Percentiles rank a stretch among this genome's conserved stretches.
Evolutionary conservation across 2,113 vertebrate genomes (phyloP).

Genomic region (Pseudorasbora parva): DNA sequence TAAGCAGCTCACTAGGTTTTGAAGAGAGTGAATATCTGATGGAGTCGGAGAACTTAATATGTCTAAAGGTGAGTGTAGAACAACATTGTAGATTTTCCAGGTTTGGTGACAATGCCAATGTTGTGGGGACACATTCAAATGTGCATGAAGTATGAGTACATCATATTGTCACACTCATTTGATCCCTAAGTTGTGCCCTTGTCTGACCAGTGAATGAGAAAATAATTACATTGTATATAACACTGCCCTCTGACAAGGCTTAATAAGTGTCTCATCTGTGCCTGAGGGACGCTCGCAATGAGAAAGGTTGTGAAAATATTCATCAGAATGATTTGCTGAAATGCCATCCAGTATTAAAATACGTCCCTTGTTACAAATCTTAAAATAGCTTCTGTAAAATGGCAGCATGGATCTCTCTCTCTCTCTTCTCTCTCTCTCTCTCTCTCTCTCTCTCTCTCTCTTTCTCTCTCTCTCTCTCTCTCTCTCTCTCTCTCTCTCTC

Average conservation of each 20-base stretch:
- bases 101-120: background rate
- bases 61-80: background rate
- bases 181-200: constrained; percentile 15
- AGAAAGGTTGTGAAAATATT: constrained; percentile 56
- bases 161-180: constrained; percentile 29
- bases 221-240: constrained; percentile 21
- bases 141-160: background rate
- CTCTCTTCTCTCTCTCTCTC: background rate
- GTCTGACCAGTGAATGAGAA: constrained; percentile 14
- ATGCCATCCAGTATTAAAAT: constrained; percentile 56
- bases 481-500: background rate
- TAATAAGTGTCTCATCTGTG: constrained; percentile 50
- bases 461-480: constrained; percentile 9
- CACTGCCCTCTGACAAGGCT: constrained; percentile 37
- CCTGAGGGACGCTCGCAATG: constrained; percentile 42
- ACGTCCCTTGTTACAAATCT: constrained; percentile 44
- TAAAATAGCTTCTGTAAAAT: constrained; percentile 50
- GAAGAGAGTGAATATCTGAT: background rate
- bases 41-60: background rate
- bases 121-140: constrained; percentile 6
- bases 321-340: constrained; percentile 61
- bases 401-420: no score
- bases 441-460: background rate
- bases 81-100: background rate
- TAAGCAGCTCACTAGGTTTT: background rate